Conservation (phyloP, 2,113 vertebrate genomes). For the Coptodon rendalli region DNA sequence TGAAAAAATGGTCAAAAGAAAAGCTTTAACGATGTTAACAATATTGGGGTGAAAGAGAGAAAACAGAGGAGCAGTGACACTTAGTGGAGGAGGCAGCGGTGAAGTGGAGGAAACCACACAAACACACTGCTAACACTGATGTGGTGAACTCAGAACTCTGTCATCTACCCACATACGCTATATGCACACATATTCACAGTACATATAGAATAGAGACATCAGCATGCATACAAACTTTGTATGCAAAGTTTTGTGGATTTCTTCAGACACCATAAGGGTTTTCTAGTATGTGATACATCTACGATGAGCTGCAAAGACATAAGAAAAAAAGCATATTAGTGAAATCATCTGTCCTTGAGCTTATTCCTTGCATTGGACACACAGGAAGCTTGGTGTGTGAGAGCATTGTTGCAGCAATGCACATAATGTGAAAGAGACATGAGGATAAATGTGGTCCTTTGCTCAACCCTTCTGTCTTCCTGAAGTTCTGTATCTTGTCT, state of each 20-base stretch:
- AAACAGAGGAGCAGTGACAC: background rate
- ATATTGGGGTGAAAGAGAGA: background rate
- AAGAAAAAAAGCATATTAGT: background rate
- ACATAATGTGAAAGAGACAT: background rate
- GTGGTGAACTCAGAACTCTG: slow-evolving; percentile 32
- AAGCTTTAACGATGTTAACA: background rate
- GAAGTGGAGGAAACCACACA: slow-evolving; percentile 37
- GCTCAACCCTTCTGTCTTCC: background rate
- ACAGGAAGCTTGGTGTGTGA: background rate
- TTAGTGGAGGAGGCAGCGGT: slow-evolving; percentile 29
- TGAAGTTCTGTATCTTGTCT: background rate
- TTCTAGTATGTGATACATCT: background rate
- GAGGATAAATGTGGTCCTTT: background rate
- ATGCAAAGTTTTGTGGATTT: background rate
- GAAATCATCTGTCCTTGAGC: background rate
- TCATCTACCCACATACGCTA: slow-evolving; percentile 8
- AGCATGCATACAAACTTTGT: background rate
- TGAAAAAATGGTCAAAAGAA: background rate
- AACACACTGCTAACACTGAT: slow-evolving; percentile 36
- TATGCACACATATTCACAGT: background rate
- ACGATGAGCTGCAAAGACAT: background rate
- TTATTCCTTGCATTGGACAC: background rate
- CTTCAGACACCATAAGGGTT: background rate
- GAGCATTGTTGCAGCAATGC: background rate
- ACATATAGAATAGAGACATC: background rate